Evolutionary conservation across 2,888 invertebrate species (phyloP).

Genomic region (Cheilosia urbana): DNA sequence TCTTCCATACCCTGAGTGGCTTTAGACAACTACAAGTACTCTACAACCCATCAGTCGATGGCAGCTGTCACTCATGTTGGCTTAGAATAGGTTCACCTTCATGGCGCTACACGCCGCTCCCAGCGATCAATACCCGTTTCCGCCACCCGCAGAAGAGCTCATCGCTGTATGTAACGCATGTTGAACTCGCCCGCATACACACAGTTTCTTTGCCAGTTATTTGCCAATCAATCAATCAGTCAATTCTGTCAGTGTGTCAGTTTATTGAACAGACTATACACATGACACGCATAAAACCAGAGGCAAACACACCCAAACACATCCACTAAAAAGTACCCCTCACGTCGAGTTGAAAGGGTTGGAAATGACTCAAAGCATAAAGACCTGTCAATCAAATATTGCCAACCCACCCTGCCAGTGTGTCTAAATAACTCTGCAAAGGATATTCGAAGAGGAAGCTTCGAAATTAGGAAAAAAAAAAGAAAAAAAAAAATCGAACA

Average conservation of each 20-base stretch:
- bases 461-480: background rate
- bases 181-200: conserved; percentile 26
- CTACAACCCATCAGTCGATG: conserved; percentile 35
- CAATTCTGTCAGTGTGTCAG: conserved; percentile 69
- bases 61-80: conserved; percentile 58
- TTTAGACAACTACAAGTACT: conserved; percentile 29
- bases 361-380: conserved; percentile 38
- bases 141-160: background rate
- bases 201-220: conserved; percentile 55
- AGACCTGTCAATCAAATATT: conserved; percentile 68
- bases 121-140: conserved; percentile 62
- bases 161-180: conserved; percentile 36
- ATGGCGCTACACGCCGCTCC: conserved; percentile 19
- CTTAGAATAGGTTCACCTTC: conserved; percentile 61
- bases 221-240: conserved; percentile 74
- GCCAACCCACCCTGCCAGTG: conserved; percentile 9
- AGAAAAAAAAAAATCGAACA: background rate
- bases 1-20: conserved; percentile 9
- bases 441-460: conserved; percentile 46
- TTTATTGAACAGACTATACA: conserved; percentile 37
- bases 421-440: conserved; percentile 49
- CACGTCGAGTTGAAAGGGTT: conserved; percentile 39
- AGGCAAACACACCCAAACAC: conserved; percentile 25
- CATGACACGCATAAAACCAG: conserved; percentile 67
- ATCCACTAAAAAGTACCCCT: conserved; percentile 1